phyloP scores from a whole-genome alignment of 1,140 invertebrate species.

The Drosophila virilis region DNA sequence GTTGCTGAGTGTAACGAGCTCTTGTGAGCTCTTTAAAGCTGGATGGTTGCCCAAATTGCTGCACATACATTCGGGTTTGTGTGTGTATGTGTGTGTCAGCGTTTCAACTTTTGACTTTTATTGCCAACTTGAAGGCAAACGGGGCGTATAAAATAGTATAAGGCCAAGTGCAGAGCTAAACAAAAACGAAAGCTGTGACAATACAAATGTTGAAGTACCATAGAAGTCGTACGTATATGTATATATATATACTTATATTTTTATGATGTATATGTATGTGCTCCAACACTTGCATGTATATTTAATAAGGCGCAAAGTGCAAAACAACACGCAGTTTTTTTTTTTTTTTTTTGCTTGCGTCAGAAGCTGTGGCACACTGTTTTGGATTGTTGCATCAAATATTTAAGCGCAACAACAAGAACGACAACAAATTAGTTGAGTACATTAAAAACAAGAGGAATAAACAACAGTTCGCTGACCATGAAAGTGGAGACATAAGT shows the following conservation, averaged over 20 bases:
- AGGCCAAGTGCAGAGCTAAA: constrained; percentile 4
- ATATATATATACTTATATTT: background rate
- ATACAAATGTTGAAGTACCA: constrained; percentile 8
- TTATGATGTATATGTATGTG: background rate
- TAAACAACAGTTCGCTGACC: constrained; percentile 41
- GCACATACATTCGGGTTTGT: constrained; percentile 9
- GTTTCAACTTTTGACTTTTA: constrained; percentile 39
- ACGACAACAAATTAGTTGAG: background rate
- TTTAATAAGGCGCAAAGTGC: constrained; percentile 70
- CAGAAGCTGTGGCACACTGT: constrained; percentile 3
- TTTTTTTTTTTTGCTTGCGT: background rate
- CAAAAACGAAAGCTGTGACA: constrained; percentile 15
- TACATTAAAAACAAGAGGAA: constrained; percentile 1
- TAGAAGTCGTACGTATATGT: background rate
- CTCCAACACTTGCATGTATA: constrained; percentile 34
- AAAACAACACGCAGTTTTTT: constrained; percentile 20
- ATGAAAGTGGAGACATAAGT: constrained; percentile 7
- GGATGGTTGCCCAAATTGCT: constrained; percentile 16
- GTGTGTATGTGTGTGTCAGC: constrained; percentile 3
- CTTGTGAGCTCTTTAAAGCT: constrained; percentile 1
- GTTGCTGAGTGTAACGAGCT: constrained; percentile 12
- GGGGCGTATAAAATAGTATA: constrained; percentile 22
- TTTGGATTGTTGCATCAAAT: constrained; percentile 16
- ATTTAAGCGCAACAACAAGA: background rate
- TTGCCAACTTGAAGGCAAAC: constrained; percentile 28